Conservation (phyloP, 1,140 invertebrate species). For the Augochlora pura region DNA sequence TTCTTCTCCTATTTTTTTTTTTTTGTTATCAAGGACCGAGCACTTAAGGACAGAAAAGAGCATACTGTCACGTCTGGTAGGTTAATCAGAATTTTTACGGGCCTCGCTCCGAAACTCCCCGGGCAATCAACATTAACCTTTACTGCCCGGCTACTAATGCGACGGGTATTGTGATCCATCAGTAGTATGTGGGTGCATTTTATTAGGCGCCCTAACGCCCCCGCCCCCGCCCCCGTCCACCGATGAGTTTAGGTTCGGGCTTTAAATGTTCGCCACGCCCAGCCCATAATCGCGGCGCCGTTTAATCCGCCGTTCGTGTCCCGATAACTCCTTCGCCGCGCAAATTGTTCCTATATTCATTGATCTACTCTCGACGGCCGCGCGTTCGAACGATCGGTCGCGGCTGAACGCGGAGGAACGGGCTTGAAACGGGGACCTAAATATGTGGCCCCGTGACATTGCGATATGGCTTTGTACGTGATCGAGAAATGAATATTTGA, state of each 20-base stretch:
- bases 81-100: constrained; percentile 66
- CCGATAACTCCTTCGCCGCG: constrained; percentile 26
- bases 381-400: background rate
- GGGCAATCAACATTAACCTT: constrained; percentile 64
- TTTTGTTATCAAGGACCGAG: constrained; percentile 5
- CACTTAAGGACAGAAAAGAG: constrained; percentile 20
- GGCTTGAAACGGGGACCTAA: too few relatives aligned
- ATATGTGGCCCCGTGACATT: too few relatives aligned
- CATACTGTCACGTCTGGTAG: constrained; percentile 56
- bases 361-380: background rate
- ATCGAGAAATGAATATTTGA: too few relatives aligned
- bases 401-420: background rate
- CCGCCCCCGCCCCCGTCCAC: too few relatives aligned
- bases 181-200: constrained; percentile 60
- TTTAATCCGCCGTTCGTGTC: constrained; percentile 27
- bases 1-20: too few relatives aligned
- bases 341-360: constrained; percentile 4
- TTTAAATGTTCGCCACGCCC: constrained; percentile 45
- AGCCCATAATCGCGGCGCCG: constrained; percentile 17
- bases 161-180: constrained; percentile 54
- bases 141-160: constrained; percentile 57
- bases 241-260: constrained; percentile 27
- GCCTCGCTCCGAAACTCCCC: constrained; percentile 53
- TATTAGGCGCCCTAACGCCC: constrained; percentile 55
- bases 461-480: too few relatives aligned